phyloP scores from a whole-genome alignment of 2,797 vertebrate genomes.

The Kryptopterus vitreolus region DNA sequence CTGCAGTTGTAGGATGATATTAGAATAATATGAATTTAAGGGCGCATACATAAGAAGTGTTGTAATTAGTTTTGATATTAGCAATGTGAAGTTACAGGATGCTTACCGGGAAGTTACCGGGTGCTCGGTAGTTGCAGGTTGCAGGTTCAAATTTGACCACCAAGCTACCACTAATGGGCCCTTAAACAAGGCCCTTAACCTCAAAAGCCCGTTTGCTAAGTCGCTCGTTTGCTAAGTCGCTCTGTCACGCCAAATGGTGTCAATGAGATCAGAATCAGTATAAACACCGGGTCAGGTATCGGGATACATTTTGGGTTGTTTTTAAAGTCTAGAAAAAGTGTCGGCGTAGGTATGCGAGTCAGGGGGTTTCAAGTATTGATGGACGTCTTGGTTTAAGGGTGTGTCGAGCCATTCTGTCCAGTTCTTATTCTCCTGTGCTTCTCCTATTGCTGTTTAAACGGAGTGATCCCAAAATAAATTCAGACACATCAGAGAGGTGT shows the following conservation, averaged over 20 bases:
- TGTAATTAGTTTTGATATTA: neutral
- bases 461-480: constrained; percentile 78
- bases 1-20: neutral
- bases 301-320: neutral
- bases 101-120: no score
- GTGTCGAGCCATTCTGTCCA: neutral
- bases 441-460: constrained; percentile 73
- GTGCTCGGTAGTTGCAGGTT: no score
- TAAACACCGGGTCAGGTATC: neutral
- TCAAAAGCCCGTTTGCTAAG: no score
- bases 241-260: no score
- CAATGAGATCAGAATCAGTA: neutral
- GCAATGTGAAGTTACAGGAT: neutral
- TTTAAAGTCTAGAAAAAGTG: neutral
- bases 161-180: no score
- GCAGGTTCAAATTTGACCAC: no score
- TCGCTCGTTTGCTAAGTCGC: no score
- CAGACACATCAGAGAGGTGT: constrained; percentile 77
- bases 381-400: neutral
- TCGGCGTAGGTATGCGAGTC: neutral
- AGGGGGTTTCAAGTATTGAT: neutral
- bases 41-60: neutral
- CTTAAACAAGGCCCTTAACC: no score
- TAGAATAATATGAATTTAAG: constrained; percentile 15
- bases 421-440: constrained; percentile 53